A percentile compares a stretch with the other conserved stretches of the same genome.
Conservation (phyloP, 2,113 vertebrate species). For the Pluvialis apricaria region DNA sequence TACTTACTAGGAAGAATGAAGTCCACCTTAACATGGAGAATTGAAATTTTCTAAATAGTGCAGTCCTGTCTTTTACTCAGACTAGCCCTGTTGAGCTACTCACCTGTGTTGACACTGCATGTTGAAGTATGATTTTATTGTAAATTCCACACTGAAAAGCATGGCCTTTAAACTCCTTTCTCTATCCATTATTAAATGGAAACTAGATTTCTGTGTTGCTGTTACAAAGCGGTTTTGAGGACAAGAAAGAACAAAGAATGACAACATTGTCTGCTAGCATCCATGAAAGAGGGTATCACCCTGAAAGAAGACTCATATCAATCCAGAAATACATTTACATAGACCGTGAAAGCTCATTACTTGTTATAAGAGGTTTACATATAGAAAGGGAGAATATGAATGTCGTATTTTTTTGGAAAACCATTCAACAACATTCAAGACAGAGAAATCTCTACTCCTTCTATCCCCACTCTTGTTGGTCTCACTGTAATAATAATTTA, state of each 20-base stretch:
- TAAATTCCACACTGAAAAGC: not conserved
- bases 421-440: not conserved
- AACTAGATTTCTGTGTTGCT: not conserved
- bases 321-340: not conserved
- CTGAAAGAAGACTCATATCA: not conserved
- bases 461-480: not conserved
- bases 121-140: not conserved
- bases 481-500: not conserved
- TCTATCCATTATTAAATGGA: not conserved
- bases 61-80: not conserved
- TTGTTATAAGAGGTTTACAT: not conserved
- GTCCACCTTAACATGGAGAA: not conserved
- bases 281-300: not conserved
- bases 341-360: not conserved
- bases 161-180: not conserved
- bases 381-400: not conserved
- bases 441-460: not conserved
- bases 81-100: not conserved
- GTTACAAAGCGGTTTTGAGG: not conserved
- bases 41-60: not conserved
- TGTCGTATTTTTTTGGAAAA: fast-evolving
- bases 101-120: not conserved
- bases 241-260: not conserved
- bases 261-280: not conserved
- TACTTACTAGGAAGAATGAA: not conserved